A percentile compares a stretch with the other conserved stretches of the same genome.
Conservation (phyloP, 2,797 vertebrate species). For the Crocodylus rhombifer region DNA sequence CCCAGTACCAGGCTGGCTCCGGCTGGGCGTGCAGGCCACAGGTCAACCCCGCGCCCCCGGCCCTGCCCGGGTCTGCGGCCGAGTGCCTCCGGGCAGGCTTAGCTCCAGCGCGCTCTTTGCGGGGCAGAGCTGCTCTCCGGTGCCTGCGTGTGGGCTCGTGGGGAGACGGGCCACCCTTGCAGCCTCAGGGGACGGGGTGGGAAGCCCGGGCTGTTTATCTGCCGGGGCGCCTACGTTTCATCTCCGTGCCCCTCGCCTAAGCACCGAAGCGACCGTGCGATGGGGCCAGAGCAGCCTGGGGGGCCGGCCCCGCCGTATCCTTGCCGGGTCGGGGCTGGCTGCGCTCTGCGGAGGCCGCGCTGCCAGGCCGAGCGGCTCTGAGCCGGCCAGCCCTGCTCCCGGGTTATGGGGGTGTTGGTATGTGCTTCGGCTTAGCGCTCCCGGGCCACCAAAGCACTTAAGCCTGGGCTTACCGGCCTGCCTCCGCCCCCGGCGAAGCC, state of each 20-base stretch:
- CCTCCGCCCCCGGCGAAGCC: not conserved
- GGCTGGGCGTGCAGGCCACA: too few species aligned
- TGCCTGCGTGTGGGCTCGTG: not conserved
- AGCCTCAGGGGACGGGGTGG: not conserved
- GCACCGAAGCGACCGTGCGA: too few species aligned
- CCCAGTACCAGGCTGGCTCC: not conserved
- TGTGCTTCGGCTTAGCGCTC: not conserved
- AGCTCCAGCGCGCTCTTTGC: not conserved
- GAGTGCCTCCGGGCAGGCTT: not conserved
- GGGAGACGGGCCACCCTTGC: not conserved
- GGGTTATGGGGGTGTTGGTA: too few species aligned
- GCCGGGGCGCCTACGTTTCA: not conserved
- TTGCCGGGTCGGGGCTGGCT: too few species aligned
- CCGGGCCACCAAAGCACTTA: not conserved
- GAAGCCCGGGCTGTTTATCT: not conserved
- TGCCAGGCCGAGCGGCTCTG: too few species aligned
- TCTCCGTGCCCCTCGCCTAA: not conserved
- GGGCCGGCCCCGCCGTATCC: too few species aligned
- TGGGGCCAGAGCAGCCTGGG: too few species aligned
- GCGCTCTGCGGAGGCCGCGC: not conserved
- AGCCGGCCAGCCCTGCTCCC: not conserved
- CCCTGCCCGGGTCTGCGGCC: not conserved
- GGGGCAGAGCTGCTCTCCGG: not conserved
- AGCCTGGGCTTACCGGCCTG: too few species aligned
- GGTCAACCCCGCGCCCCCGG: not conserved